Base-by-base conservation (phyloP, 2,888 invertebrate genomes). In the Synanthedon myopaeformis region DNA sequence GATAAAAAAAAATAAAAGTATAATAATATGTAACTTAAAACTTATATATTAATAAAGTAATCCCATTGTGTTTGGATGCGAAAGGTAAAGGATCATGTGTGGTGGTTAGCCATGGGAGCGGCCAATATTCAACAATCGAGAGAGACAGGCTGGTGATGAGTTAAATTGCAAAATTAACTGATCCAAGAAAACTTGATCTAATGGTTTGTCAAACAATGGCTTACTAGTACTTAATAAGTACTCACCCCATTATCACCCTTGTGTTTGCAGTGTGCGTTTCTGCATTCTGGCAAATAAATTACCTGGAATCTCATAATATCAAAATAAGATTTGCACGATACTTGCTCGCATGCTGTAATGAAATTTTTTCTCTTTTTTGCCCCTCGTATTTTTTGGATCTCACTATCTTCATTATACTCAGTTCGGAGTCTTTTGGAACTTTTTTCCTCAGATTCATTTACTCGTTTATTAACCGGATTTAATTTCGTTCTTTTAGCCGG, bases 331-430 rank as follows among this genome's bases (percentile, higher is more conserved):
- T 69, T 69, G 54, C 66, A 72, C 0, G 85, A 84, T 2, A 83
- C 80, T 60, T 71, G 64, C 62, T 78, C 72, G 61, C 85, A 85
- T 6, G 84, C 83, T 56, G 67, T 72, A 1, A 84, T 66, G 57
- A 85, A 85, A 58, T 83, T 84, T 55, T 76, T 75, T 51, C 73
- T 72, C 58, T 67, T 77, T 56, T 62, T 66, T 17, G 69, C 63
- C 51, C 70, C 66, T 12, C 73, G 48, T 19, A 17, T 49, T 49
- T 49, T 49, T 17, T 13, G 6, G 17, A 23, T 13, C 51, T 74
- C 72, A 17, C 67, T 67, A 41, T 70, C 68, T 28, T 60, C 58
- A 53, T 45, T 61, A 56, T 50, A 58, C 42, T 65, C 64, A 8
- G 61, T 52, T 60, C 73, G 76, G 10, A 59, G n/a, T 41, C 74